Conservation (phyloP, 37 sponge, comb jelly and placozoan genomes). For the Axinella damicornis region DNA sequence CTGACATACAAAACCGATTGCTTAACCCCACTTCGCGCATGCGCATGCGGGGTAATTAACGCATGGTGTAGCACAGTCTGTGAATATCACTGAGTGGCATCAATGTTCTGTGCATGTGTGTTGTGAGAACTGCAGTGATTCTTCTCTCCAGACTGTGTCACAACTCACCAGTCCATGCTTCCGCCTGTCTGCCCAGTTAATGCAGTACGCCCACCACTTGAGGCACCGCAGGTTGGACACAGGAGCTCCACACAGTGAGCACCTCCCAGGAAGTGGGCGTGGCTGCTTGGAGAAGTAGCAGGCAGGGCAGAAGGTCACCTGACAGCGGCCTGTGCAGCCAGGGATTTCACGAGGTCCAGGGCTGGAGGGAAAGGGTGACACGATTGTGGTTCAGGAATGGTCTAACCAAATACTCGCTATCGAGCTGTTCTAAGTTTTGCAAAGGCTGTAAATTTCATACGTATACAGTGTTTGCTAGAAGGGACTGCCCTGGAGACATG, state of each 20-base stretch:
- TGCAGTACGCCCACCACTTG: constrained; percentile 7
- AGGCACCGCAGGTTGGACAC: background rate
- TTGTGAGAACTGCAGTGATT: too few relatives aligned
- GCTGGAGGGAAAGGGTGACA: background rate
- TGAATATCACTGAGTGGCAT: too few relatives aligned
- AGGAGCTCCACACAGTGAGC: constrained; percentile 10
- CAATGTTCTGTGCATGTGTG: too few relatives aligned
- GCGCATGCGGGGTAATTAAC: too few relatives aligned
- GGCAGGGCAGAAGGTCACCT: constrained; percentile 11
- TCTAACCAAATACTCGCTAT: too few relatives aligned
- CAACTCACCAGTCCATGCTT: background rate
- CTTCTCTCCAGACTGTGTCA: too few relatives aligned
- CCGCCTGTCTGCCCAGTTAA: background rate
- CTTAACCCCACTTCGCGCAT: too few relatives aligned
- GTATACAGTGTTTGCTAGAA: background rate
- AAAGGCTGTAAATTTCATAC: too few relatives aligned
- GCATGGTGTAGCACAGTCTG: too few relatives aligned
- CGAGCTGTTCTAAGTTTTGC: too few relatives aligned
- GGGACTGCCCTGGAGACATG: too few relatives aligned
- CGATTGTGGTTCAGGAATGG: background rate
- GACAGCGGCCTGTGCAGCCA: constrained; percentile 17
- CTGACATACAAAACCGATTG: too few relatives aligned
- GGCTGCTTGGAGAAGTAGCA: constrained; percentile 28
- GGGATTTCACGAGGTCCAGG: constrained; percentile 37
- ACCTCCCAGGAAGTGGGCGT: constrained; percentile 15